Evolutionary conservation across 2,888 invertebrate genomes (phyloP).

Genomic region (Halocaridina rubra): DNA sequence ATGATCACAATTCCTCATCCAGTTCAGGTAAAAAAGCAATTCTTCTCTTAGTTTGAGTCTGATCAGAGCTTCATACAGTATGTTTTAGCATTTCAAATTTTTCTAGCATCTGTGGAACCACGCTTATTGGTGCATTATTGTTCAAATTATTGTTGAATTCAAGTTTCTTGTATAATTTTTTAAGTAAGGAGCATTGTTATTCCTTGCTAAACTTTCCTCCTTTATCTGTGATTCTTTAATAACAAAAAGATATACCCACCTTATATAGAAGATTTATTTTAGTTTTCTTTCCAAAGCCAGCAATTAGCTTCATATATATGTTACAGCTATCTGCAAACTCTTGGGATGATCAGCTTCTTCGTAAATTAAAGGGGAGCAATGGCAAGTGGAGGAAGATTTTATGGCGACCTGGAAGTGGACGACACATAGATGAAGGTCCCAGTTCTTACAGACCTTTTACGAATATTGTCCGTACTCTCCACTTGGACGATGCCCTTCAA

Average conservation of each 20-base stretch:
- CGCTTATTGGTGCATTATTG: too few relatives aligned
- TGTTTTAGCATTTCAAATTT: too few relatives aligned
- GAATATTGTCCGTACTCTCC: constrained; percentile 19
- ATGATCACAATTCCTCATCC: too few relatives aligned
- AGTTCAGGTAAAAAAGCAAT: too few relatives aligned
- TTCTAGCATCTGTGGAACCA: too few relatives aligned
- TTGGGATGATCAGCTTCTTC: constrained; percentile 26
- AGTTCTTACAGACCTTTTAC: constrained; percentile 35
- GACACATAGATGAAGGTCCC: constrained; percentile 32
- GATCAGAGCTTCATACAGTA: too few relatives aligned
- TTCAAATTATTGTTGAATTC: too few relatives aligned
- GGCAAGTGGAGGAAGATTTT: not conserved
- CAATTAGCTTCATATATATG: not conserved
- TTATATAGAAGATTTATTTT: too few relatives aligned
- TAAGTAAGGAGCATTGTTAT: not conserved
- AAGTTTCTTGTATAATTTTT: not conserved
- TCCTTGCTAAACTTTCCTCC: not conserved
- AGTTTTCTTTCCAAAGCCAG: not conserved
- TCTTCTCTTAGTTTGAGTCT: too few relatives aligned
- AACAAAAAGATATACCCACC: not conserved
- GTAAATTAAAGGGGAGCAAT: not conserved
- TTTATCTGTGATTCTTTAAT: not conserved
- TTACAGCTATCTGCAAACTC: not conserved
- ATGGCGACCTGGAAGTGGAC: constrained; percentile 42
- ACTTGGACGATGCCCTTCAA: constrained; percentile 12